These are phyloP conservation scores for Picathartes gymnocephalus DNA, from an alignment of 2,113 vertebrate species.

Conservation along the genomic window DNA sequence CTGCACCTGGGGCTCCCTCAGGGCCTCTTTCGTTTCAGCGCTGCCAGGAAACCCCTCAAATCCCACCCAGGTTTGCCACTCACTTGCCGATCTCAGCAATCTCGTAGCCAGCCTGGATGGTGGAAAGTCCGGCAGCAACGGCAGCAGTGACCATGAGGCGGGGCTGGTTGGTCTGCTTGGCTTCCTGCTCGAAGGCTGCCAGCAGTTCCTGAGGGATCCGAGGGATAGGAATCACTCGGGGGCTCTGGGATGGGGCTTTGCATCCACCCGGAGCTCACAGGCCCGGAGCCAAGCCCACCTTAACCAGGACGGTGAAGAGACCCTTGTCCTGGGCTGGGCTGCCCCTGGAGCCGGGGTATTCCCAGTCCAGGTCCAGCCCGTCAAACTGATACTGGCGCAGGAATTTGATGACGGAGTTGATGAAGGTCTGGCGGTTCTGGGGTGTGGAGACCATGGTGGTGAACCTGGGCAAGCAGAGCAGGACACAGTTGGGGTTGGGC, in stretches of 20 bases:
- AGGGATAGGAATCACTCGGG: not conserved
- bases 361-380: not conserved
- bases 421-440: not conserved
- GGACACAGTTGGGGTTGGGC: rapidly evolving
- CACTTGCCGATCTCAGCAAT: slow-evolving; percentile 72
- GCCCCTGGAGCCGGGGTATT: not conserved
- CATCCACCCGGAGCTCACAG: not conserved
- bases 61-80: not conserved
- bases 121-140: slow-evolving; percentile 71
- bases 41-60: not conserved
- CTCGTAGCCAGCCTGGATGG: slow-evolving; percentile 74
- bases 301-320: not conserved
- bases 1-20: not conserved
- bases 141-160: slow-evolving; percentile 76
- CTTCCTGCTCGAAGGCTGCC: slow-evolving; percentile 47
- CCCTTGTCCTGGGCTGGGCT: not conserved
- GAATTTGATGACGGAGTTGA: rapidly evolving
- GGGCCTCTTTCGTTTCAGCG: not conserved
- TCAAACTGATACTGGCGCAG: not conserved
- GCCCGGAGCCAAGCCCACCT: not conserved
- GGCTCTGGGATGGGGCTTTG: not conserved
- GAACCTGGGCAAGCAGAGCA: not conserved
- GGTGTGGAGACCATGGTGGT: not conserved
- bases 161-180: slow-evolving; percentile 60
- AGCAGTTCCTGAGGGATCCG: not conserved